A percentile compares a stretch with the other conserved stretches of the same genome.
Evolutionary conservation across 2,797 vertebrate genomes (phyloP).

Genomic region (Staurois parvus): DNA sequence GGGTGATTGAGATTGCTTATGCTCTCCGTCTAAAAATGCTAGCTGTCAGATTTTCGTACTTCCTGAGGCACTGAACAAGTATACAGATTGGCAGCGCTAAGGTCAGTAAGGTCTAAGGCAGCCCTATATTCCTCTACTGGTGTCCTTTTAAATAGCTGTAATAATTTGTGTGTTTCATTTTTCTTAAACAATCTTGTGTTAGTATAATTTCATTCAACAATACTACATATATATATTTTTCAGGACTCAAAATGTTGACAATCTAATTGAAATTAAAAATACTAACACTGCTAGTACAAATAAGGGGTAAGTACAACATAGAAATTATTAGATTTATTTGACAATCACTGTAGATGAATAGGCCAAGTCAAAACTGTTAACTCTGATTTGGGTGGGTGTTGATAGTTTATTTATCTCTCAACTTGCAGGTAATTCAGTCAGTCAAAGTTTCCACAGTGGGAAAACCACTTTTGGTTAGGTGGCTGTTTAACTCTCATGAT

Average conservation of each 20-base stretch:
- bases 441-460: no score
- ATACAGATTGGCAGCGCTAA: neutral
- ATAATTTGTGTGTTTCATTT: no score
- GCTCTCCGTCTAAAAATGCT: no score
- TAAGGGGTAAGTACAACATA: slow-evolving; percentile 32
- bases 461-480: no score
- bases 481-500: no score
- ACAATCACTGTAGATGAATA: no score
- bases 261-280: slow-evolving; percentile 56
- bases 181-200: neutral
- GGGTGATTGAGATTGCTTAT: no score
- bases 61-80: neutral
- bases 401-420: no score
- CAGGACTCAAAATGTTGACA: slow-evolving; percentile 36
- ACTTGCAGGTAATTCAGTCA: no score
- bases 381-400: neutral
- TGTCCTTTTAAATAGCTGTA: neutral
- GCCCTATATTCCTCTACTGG: no score
- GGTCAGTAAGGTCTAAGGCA: no score
- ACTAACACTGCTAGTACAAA: slow-evolving; percentile 7
- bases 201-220: neutral
- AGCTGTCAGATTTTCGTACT: neutral
- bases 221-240: slow-evolving; percentile 27
- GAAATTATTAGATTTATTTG: neutral
- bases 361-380: no score